phyloP scores from a whole-genome alignment of 1,140 invertebrate species.

The Diprion similis region DNA sequence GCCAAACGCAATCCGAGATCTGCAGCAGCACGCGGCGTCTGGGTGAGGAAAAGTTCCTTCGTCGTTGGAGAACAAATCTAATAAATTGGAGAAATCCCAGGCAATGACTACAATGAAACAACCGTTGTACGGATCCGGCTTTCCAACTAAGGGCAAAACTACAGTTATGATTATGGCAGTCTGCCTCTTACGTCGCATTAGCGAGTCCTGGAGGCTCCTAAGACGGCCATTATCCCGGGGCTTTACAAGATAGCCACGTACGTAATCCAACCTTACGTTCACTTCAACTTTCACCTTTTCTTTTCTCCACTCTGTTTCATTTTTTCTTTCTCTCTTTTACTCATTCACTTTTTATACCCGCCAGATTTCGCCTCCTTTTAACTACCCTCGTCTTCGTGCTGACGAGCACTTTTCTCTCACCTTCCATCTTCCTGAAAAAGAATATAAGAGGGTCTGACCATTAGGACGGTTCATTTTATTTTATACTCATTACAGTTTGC shows the following conservation, averaged over 20 bases:
- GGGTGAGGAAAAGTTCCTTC: no score
- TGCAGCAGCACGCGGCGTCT: no score
- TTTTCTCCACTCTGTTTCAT: background rate
- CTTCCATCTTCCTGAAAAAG: background rate
- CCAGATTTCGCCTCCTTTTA: no score
- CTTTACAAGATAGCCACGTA: conserved; percentile 37
- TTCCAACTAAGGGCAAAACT: conserved; percentile 29
- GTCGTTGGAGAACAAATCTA: no score
- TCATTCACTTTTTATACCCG: background rate
- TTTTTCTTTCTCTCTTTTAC: background rate
- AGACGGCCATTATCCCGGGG: conserved; percentile 30
- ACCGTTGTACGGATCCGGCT: conserved; percentile 1
- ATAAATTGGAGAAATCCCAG: background rate
- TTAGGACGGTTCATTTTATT: no score
- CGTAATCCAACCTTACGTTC: conserved; percentile 35
- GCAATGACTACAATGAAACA: conserved; percentile 3
- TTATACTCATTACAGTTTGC: no score
- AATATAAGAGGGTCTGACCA: no score
- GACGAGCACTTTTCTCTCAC: background rate
- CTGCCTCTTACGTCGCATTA: conserved; percentile 39
- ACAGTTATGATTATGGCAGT: conserved; percentile 49
- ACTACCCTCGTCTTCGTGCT: background rate
- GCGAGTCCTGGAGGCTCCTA: conserved; percentile 30
- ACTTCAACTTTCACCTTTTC: conserved; percentile 25
- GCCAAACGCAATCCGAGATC: no score